Evolutionary conservation across 2,888 invertebrate species (phyloP), one percentile per base, ranked within the genome.

Genomic region (Marronus borbonicus): DNA sequence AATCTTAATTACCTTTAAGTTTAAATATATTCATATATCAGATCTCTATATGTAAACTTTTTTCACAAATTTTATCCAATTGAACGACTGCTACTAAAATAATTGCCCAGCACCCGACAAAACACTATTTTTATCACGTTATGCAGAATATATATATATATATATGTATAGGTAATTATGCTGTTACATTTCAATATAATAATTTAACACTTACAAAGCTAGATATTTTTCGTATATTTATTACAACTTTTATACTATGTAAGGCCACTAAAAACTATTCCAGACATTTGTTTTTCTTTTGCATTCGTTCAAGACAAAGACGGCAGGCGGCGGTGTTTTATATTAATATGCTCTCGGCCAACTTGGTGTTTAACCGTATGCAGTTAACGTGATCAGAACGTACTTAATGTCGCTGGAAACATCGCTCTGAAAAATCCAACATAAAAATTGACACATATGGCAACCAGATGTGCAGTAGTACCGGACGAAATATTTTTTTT

Each of bases 391-490:
- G 86, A 91, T 91, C 88, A 94, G 91, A 88, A 93, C 90, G 88
- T 91, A 90, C 89, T 93, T 93, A 88, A 92, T 90, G 81, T 92
- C 90, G 86, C 91, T 91, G 87, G 90, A 89, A 87, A 91, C 88
- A 87, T 94, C 93, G 88, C 93, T 93, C 94, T 94, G 93, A 92
- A 92, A 88, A 89, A 58, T 52, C 55, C 65, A 66, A 76, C 76
- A 55, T 50, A 80, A 72, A 75, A 66, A 77, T 66, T 65, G 77
- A 77, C 68, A 60, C 72, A 60, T 44, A 74, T 70, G 70, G 70
- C 70, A 70, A 70, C 36, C 72, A 74, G 72, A 74, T 44, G 72
- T 74, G 72, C 72, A 76, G 44, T 74, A 49, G 44, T 50, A 68
- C 49, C 60, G 72, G 72, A 74, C 72, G 72, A 74, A 74, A 36